A percentile compares a stretch with the other conserved stretches of the same genome.
Conservation (phyloP, 2,113 vertebrate genomes). For the Cyprinodon tularosa region DNA sequence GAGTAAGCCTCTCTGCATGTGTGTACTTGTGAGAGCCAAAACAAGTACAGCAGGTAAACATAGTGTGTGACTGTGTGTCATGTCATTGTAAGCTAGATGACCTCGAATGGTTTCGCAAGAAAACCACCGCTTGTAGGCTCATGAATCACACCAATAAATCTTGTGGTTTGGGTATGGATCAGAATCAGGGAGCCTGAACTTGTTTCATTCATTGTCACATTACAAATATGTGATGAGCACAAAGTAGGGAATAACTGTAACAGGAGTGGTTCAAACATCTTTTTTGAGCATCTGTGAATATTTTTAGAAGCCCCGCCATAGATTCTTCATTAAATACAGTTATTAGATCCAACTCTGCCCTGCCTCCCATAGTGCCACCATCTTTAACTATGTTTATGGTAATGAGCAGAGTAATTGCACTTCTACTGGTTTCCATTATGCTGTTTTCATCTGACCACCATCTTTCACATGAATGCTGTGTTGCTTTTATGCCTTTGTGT, state of each 20-base stretch:
- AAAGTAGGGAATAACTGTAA: neutral
- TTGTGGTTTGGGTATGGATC: slow-evolving; percentile 1
- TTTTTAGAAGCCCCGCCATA: too few relatives aligned
- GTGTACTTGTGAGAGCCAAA: slow-evolving; percentile 17
- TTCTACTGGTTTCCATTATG: too few relatives aligned
- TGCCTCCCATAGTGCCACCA: neutral
- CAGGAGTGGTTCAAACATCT: too few relatives aligned
- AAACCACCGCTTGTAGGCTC: slow-evolving; percentile 14
- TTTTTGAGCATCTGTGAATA: too few relatives aligned
- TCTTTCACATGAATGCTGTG: too few relatives aligned
- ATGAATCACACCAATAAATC: slow-evolving; percentile 26
- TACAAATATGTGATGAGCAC: neutral
- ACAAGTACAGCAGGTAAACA: slow-evolving; percentile 23
- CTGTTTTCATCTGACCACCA: too few relatives aligned
- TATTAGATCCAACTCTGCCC: too few relatives aligned
- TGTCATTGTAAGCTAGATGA: slow-evolving; percentile 14
- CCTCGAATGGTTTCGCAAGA: slow-evolving; percentile 37
- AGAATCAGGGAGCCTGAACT: neutral
- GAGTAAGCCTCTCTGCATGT: slow-evolving; percentile 21
- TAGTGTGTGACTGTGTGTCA: slow-evolving; percentile 27
- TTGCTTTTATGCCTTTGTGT: too few relatives aligned
- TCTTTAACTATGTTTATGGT: neutral
- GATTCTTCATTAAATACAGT: neutral
- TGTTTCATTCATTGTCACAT: neutral
- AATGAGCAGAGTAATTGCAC: too few relatives aligned